Evolutionary conservation across 2,113 vertebrate species (phyloP).

Genomic region (Cyprinus carpio): DNA sequence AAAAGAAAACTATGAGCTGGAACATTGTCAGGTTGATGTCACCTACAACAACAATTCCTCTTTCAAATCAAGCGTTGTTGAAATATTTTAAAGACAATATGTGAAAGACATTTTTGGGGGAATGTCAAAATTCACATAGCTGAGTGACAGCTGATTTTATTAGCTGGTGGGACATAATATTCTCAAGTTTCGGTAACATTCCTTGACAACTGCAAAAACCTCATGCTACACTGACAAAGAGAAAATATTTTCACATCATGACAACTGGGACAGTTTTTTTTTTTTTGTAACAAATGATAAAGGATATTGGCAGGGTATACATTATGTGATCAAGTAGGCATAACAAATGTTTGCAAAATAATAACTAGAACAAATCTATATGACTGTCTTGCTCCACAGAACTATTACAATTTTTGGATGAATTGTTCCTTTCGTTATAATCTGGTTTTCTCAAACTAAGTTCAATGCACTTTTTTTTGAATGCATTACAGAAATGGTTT

Average conservation of each 20-base stretch:
- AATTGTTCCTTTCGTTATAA: neutral
- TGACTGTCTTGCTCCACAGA: no score
- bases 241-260: neutral
- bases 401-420: no score
- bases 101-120: neutral
- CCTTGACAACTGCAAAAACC: neutral
- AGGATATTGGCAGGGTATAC: neutral
- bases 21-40: neutral
- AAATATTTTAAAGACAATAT: neutral
- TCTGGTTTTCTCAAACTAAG: neutral
- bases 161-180: neutral
- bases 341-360: neutral
- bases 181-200: neutral
- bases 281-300: neutral
- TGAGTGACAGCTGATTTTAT: conserved; percentile 1
- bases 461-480: neutral
- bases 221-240: neutral
- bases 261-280: no score
- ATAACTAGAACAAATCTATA: neutral
- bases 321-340: neutral
- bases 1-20: neutral
- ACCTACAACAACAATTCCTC: neutral
- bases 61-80: neutral
- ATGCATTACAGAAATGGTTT: neutral
- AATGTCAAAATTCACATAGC: neutral